Percentiles rank a stretch among this genome's conserved stretches.
phyloP scores from a whole-genome alignment of 2,113 vertebrate genomes.

The Protobothrops mucrosquamatus region DNA sequence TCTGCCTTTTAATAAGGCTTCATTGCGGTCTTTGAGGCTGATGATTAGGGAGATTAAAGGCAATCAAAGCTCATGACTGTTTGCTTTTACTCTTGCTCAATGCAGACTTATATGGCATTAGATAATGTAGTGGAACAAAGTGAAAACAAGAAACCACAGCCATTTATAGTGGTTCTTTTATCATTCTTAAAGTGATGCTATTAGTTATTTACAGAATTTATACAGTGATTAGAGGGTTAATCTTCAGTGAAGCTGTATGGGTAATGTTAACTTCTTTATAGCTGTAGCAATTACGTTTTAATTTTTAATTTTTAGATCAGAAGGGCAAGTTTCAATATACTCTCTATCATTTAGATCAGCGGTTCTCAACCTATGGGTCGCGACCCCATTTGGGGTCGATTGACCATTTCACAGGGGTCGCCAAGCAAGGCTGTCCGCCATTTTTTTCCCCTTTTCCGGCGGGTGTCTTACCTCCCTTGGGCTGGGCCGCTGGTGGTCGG shows the following conservation, averaged over 20 bases:
- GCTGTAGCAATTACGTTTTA: conserved; percentile 20
- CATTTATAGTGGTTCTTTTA: not conserved
- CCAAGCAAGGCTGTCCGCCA: too few species aligned
- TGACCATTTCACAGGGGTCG: too few species aligned
- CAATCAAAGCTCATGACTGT: conserved; percentile 19
- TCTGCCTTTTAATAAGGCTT: conserved; percentile 11
- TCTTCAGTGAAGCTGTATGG: not conserved
- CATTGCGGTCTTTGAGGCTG: conserved; percentile 9
- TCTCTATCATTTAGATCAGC: conserved; percentile 21
- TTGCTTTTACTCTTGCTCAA: conserved; percentile 11
- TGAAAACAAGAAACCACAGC: not conserved
- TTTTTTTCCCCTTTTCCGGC: too few species aligned
- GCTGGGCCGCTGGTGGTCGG: too few species aligned
- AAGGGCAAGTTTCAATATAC: conserved; percentile 24
- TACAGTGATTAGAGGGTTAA: conserved; percentile 6
- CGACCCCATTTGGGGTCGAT: too few species aligned
- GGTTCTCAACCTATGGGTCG: too few species aligned
- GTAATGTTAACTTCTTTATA: not conserved
- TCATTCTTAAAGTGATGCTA: not conserved
- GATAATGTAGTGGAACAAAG: not conserved
- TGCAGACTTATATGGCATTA: conserved; percentile 8
- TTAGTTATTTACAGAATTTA: conserved; percentile 19
- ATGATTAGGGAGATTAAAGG: conserved; percentile 39
- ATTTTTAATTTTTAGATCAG: conserved; percentile 27
- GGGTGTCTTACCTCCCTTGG: too few species aligned